These are phyloP conservation scores for Drosophila lutescens DNA, from an alignment of 2,888 invertebrate species.

Conservation along the genomic window DNA sequence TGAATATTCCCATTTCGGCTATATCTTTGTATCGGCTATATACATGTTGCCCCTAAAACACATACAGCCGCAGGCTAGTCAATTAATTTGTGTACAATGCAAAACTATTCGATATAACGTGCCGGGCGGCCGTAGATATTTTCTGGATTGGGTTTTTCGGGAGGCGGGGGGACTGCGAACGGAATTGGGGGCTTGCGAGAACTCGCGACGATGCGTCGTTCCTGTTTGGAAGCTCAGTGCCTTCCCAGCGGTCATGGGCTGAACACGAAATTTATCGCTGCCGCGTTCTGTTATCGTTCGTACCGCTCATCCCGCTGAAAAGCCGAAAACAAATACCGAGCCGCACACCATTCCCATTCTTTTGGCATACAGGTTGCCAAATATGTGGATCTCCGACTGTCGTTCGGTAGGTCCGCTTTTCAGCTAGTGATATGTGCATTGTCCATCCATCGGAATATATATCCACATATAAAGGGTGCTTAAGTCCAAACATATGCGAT, in stretches of 20 bases:
- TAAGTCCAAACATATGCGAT: background rate
- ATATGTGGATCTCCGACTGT: conserved; percentile 70
- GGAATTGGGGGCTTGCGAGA: conserved; percentile 5
- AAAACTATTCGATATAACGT: conserved; percentile 60
- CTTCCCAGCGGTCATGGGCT: conserved; percentile 72
- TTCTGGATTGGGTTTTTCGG: conserved; percentile 1
- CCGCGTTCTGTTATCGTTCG: conserved; percentile 52
- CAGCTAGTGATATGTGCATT: too few relatives aligned
- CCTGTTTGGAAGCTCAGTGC: conserved; percentile 50
- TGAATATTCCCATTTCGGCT: background rate
- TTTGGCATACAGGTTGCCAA: background rate
- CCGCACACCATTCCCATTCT: background rate
- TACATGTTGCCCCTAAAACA: background rate
- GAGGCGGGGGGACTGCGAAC: too few relatives aligned
- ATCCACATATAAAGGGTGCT: background rate
- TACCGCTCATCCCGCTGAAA: conserved; percentile 12
- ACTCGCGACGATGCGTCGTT: conserved; percentile 13
- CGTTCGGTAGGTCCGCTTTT: conserved; percentile 58
- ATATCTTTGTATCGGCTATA: background rate
- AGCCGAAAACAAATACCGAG: conserved; percentile 4
- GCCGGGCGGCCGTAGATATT: conserved; percentile 1
- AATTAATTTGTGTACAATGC: conserved; percentile 75
- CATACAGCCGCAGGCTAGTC: conserved; percentile 42
- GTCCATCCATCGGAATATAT: background rate
- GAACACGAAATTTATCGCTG: conserved; percentile 56